phyloP scores from a whole-genome alignment of 2,113 vertebrate species.

The Corythornis vintsioides region DNA sequence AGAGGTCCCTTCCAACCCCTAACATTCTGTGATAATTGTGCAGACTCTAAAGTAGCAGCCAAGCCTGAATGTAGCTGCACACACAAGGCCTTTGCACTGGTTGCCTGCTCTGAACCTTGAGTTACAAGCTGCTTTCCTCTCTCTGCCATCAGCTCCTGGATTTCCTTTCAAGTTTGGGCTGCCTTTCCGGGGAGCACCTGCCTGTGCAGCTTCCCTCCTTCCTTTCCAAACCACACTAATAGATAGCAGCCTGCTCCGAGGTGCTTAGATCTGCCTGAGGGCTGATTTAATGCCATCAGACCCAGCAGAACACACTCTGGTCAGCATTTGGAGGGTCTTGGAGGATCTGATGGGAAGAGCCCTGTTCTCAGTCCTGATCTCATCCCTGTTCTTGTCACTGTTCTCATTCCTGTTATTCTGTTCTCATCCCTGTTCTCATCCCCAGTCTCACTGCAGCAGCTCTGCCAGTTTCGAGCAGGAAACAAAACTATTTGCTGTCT shows the following conservation, averaged over 20 bases:
- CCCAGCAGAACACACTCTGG: background rate
- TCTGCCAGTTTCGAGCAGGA: background rate
- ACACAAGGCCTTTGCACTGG: background rate
- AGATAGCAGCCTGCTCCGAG: constrained; percentile 40
- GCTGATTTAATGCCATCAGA: constrained; percentile 24
- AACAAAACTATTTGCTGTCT: background rate
- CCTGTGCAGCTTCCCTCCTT: background rate
- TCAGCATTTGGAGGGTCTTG: background rate
- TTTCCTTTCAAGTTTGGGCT: constrained; percentile 20
- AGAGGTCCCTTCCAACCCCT: too few species aligned
- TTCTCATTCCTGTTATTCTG: background rate
- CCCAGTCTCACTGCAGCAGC: background rate
- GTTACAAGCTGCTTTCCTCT: constrained; percentile 24
- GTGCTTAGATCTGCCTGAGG: constrained; percentile 3
- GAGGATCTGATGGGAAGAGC: background rate
- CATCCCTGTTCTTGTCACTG: background rate
- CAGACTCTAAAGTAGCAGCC: background rate
- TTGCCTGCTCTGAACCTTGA: background rate
- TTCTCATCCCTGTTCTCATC: background rate
- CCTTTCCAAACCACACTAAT: constrained; percentile 35
- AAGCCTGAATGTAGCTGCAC: background rate
- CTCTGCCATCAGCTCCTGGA: background rate
- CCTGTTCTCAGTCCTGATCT: background rate
- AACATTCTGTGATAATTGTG: background rate
- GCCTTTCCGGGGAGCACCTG: constrained; percentile 37